Conservation (phyloP, 2,113 vertebrate genomes). For the Cyanoderma ruficeps region DNA sequence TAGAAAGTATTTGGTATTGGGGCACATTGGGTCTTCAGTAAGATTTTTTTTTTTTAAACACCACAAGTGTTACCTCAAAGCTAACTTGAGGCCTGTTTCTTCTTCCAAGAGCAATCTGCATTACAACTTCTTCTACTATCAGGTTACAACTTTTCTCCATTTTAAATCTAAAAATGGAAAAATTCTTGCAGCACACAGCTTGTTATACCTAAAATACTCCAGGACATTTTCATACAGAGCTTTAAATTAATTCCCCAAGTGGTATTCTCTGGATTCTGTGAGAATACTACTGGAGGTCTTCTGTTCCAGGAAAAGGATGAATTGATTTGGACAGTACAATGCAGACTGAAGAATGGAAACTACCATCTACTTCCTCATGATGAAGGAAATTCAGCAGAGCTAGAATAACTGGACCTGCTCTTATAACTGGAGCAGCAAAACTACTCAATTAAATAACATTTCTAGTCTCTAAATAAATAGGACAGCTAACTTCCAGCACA, state of each 20-base stretch:
- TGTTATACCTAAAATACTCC: not conserved
- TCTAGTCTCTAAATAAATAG: not conserved
- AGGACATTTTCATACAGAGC: not conserved
- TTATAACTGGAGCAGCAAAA: fast-evolving
- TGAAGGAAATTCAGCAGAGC: not conserved
- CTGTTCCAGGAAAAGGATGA: not conserved
- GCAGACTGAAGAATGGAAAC: not conserved
- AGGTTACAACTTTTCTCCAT: not conserved
- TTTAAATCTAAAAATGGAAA: not conserved
- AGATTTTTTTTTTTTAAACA: not conserved
- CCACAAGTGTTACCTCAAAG: not conserved
- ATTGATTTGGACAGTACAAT: not conserved
- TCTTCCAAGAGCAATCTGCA: not conserved
- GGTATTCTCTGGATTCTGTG: not conserved
- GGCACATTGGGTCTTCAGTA: not conserved
- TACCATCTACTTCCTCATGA: not conserved
- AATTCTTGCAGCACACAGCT: not conserved
- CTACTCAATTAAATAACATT: not conserved
- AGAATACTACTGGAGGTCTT: not conserved
- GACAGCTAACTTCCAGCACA: not conserved
- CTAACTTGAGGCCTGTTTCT: not conserved
- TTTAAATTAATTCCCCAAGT: not conserved
- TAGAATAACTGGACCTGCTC: not conserved
- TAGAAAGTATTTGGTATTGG: not conserved
- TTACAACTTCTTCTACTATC: not conserved